Evolutionary conservation across 2,797 vertebrate genomes (phyloP).

Genomic region (Holocentrus rufus): DNA sequence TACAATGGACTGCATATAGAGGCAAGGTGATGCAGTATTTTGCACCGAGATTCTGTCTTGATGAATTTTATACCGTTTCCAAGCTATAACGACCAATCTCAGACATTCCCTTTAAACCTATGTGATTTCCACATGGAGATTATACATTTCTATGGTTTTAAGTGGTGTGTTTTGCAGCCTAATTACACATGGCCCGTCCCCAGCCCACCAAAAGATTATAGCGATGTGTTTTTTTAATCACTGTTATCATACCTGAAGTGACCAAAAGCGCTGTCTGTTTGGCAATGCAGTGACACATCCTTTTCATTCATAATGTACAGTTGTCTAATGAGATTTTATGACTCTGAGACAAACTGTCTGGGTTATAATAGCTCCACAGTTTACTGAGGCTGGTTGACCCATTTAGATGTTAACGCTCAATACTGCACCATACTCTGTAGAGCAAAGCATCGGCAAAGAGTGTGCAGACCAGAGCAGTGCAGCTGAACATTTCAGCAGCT

Average conservation of each 20-base stretch:
- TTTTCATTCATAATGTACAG: conserved; percentile 52
- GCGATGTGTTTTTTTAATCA: conserved; percentile 52
- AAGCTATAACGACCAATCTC: conserved; percentile 35
- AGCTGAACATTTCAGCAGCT: conserved; percentile 29
- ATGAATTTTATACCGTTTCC: conserved; percentile 28
- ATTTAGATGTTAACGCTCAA: conserved; percentile 76
- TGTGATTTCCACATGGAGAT: conserved; percentile 56
- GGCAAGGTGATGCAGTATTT: not conserved
- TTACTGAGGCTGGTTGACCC: conserved; percentile 75
- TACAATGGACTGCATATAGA: not conserved
- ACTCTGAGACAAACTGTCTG: conserved; percentile 71
- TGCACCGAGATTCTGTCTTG: not conserved
- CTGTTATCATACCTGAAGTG: conserved; percentile 46
- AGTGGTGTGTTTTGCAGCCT: conserved; percentile 63
- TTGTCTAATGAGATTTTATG: conserved; percentile 56
- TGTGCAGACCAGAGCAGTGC: conserved; percentile 14
- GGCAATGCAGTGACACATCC: conserved; percentile 21
- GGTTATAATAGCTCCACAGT: conserved; percentile 60
- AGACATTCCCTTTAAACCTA: conserved; percentile 27
- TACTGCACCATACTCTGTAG: conserved; percentile 61
- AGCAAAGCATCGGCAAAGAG: conserved; percentile 34
- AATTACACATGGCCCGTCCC: conserved; percentile 53
- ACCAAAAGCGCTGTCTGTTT: conserved; percentile 24
- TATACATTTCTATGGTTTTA: conserved; percentile 61
- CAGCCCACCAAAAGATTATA: conserved; percentile 45